Conservation (phyloP, 2,113 vertebrate species). For the Odontesthes bonariensis region DNA sequence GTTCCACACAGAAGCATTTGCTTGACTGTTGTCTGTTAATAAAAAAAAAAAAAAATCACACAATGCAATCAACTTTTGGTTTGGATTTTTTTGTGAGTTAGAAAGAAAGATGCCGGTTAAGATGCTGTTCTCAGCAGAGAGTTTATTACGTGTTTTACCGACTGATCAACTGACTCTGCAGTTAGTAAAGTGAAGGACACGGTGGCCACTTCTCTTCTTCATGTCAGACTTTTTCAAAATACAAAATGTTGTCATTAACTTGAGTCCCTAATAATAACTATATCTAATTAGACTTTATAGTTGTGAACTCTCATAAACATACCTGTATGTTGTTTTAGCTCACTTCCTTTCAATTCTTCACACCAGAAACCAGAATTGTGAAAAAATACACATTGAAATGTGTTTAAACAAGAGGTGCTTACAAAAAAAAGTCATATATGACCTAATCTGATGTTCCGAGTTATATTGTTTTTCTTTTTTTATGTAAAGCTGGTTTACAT, state of each 20-base stretch:
- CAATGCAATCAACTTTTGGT: constrained; percentile 7
- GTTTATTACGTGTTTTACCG: neutral
- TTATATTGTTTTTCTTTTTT: constrained; percentile 40
- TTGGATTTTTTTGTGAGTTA: neutral
- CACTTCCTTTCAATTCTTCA: constrained; percentile 6
- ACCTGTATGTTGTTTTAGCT: constrained; percentile 4
- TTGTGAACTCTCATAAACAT: neutral
- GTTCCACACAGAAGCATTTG: too few relatives aligned
- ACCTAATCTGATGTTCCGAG: constrained; percentile 25
- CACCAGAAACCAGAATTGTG: constrained; percentile 36
- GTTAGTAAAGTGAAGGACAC: too few relatives aligned
- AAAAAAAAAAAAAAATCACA: constrained; percentile 1
- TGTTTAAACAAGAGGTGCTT: constrained; percentile 9
- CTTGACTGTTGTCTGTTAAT: too few relatives aligned
- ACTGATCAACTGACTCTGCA: neutral
- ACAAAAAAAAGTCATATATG: constrained; percentile 28
- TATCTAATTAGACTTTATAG: neutral
- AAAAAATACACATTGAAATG: constrained; percentile 1
- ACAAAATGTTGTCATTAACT: too few relatives aligned
- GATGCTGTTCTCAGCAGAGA: neutral
- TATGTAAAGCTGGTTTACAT: constrained; percentile 58
- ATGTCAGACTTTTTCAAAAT: too few relatives aligned
- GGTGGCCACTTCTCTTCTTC: too few relatives aligned
- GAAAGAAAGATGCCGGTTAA: neutral
- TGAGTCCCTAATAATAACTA: neutral